phyloP scores from a whole-genome alignment of 2,113 vertebrate species.

The Antechinus stuartii region DNA sequence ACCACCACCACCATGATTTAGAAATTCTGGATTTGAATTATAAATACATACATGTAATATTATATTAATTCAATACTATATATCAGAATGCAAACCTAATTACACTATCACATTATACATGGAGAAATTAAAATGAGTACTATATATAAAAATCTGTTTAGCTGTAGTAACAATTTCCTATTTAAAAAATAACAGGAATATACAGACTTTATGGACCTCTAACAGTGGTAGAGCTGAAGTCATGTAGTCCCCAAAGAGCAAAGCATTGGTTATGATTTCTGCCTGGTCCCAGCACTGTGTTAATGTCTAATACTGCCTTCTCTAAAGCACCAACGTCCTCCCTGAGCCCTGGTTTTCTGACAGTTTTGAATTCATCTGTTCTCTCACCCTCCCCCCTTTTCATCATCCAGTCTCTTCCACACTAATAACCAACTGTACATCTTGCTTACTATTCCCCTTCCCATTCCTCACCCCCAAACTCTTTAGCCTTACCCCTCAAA shows the following conservation, averaged over 20 bases:
- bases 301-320: slow-evolving; percentile 55
- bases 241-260: not conserved
- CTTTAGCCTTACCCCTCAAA: not conserved
- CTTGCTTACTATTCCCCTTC: not conserved
- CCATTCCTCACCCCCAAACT: slow-evolving; percentile 10
- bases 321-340: slow-evolving; percentile 49
- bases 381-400: not conserved
- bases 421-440: not conserved
- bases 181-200: slow-evolving; percentile 37
- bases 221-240: slow-evolving; percentile 49
- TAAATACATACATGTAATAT: slow-evolving; percentile 52
- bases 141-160: slow-evolving; percentile 56
- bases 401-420: slow-evolving; percentile 18
- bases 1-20: slow-evolving; percentile 70
- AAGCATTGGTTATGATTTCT: slow-evolving; percentile 49
- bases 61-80: slow-evolving; percentile 70
- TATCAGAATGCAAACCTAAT: slow-evolving; percentile 73
- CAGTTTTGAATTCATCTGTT: not conserved
- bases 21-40: slow-evolving; percentile 61
- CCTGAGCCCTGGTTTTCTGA: slow-evolving; percentile 34
- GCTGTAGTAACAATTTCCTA: slow-evolving; percentile 23
- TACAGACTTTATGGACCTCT: slow-evolving; percentile 21
- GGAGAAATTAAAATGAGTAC: slow-evolving; percentile 57
- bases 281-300: slow-evolving; percentile 11
- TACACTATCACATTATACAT: slow-evolving; percentile 46